A percentile compares a stretch with the other conserved stretches of the same genome.
Conservation (phyloP, 37 sponge, comb jelly and placozoan genomes). For the Chondrosia reniformis region DNA sequence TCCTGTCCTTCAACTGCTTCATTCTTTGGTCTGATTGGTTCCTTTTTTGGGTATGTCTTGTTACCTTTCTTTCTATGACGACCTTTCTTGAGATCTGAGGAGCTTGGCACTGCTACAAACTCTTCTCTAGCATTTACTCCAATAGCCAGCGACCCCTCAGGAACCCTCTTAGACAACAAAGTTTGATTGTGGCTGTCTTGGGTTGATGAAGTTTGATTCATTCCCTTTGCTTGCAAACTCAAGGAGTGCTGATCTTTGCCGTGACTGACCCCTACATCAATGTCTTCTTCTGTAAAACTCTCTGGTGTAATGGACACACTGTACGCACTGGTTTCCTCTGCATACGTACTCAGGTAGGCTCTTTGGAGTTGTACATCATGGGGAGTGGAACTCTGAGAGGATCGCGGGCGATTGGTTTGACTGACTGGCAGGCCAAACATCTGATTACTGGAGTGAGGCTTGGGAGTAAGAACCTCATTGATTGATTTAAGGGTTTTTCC, state of each 20-base stretch:
- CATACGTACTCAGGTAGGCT: slow-evolving; percentile 14
- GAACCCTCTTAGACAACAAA: too few relatives aligned
- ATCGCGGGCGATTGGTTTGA: too few relatives aligned
- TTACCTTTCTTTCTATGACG: neutral
- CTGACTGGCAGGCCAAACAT: neutral
- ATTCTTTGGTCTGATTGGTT: neutral
- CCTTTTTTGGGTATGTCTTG: neutral
- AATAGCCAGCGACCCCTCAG: slow-evolving; percentile 65
- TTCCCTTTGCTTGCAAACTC: too few relatives aligned
- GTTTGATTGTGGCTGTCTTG: neutral
- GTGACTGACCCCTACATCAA: neutral
- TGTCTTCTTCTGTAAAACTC: slow-evolving; percentile 22
- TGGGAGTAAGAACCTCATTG: neutral
- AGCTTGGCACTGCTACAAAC: slow-evolving; percentile 8
- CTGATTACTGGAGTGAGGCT: too few relatives aligned
- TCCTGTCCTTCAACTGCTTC: neutral
- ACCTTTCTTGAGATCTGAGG: neutral
- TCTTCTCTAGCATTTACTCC: slow-evolving; percentile 52
- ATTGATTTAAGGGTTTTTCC: neutral
- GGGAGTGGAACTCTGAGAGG: neutral
- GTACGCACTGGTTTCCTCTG: neutral
- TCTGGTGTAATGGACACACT: slow-evolving; percentile 7
- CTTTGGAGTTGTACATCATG: neutral
- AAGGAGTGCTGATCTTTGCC: neutral
- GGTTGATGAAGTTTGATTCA: neutral